A percentile compares a stretch with the other conserved stretches of the same genome.
These are phyloP conservation scores for Bujurquina vittata DNA, from an alignment of 2,113 vertebrate species.

Conservation along the genomic window DNA sequence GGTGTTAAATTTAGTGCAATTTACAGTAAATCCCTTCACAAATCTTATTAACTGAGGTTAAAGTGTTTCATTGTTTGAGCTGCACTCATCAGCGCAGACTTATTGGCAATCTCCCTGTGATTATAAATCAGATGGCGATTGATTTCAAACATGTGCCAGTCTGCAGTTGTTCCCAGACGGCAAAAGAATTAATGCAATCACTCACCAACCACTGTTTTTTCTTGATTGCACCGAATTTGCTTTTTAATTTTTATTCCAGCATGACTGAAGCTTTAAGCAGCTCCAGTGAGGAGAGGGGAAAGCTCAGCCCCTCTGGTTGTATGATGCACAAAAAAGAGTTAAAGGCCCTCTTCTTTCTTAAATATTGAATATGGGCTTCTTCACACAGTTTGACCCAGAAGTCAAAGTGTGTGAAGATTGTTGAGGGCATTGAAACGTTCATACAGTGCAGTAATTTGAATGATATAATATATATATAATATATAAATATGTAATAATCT, in stretches of 20 bases:
- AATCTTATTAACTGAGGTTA: not conserved
- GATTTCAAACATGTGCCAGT: not conserved
- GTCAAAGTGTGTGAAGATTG: not conserved
- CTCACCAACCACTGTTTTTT: not conserved
- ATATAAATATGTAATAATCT: not conserved
- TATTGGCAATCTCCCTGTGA: not conserved
- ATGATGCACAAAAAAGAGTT: not conserved
- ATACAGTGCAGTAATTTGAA: not conserved
- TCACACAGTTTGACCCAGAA: not conserved
- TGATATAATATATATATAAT: too few species aligned
- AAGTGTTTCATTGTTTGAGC: not conserved
- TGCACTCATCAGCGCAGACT: not conserved
- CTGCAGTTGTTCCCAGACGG: not conserved
- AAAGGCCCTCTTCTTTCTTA: too few species aligned
- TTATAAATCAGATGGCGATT: not conserved
- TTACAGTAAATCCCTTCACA: not conserved
- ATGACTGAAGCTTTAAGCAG: not conserved
- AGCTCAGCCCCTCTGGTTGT: not conserved
- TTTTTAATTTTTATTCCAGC: not conserved
- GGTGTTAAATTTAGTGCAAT: not conserved
- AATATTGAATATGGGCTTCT: too few species aligned
- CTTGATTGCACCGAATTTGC: not conserved
- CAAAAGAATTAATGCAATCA: not conserved
- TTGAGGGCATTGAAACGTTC: not conserved
- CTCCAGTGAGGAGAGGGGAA: not conserved